These are phyloP conservation scores for Carcharodon carcharias DNA, from an alignment of 2,797 vertebrate genomes.

Conservation along the genomic window DNA sequence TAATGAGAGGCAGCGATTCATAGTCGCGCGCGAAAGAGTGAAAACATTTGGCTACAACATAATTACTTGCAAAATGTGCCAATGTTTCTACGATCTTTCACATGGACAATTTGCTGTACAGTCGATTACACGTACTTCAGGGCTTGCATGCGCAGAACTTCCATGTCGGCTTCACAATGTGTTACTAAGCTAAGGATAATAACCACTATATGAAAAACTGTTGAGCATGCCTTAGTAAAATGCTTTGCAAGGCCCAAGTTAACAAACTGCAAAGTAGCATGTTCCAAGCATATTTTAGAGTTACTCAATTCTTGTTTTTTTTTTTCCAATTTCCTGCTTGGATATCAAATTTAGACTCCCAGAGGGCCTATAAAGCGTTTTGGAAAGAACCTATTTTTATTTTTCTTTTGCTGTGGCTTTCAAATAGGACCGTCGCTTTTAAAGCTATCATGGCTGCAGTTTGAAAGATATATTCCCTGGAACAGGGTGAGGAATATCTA, in stretches of 20 bases:
- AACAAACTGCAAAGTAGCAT: background rate
- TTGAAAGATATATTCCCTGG: too few species aligned
- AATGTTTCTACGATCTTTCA: background rate
- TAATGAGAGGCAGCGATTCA: background rate
- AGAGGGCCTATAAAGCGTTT: too few species aligned
- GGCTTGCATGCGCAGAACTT: background rate
- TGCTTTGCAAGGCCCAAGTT: background rate
- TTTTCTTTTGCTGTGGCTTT: too few species aligned
- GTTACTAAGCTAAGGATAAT: background rate
- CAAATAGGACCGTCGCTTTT: too few species aligned
- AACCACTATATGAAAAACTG: background rate
- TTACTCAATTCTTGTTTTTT: background rate
- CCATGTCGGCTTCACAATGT: background rate
- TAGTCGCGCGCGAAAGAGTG: background rate
- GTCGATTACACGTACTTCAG: rapidly evolving
- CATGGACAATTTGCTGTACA: background rate
- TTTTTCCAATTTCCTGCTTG: background rate
- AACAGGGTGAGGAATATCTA: too few species aligned
- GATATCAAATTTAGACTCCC: background rate
- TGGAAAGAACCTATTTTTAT: too few species aligned
- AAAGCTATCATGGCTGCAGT: too few species aligned
- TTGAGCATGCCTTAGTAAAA: background rate
- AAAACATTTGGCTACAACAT: background rate
- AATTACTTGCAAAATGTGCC: too few species aligned
- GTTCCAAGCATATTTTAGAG: background rate